Percentiles rank a stretch among this genome's conserved stretches.
These are phyloP conservation scores for Oncorhynchus keta DNA, from an alignment of 2,113 vertebrate genomes.

Conservation along the genomic window DNA sequence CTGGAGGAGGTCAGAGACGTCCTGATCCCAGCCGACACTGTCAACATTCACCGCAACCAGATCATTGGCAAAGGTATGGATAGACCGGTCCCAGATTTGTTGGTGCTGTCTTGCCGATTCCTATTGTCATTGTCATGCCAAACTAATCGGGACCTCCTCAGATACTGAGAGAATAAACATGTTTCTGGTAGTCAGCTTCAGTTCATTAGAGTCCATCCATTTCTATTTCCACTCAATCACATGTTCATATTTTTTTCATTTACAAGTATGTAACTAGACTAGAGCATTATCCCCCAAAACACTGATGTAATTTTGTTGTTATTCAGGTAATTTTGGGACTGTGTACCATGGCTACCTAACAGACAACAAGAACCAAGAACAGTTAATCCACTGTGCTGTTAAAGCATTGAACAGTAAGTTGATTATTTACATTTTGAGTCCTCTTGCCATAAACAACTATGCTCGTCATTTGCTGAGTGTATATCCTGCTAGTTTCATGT, in stretches of 20 bases:
- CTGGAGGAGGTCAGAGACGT: slow-evolving; percentile 93
- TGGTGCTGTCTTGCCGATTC: not conserved
- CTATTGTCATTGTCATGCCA: not conserved
- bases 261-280: too few relatives aligned
- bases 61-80: slow-evolving; percentile 89
- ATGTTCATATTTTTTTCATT: not conserved
- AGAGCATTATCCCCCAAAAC: too few relatives aligned
- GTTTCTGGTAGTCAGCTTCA: not conserved
- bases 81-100: not conserved
- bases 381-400: slow-evolving; percentile 83
- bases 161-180: not conserved
- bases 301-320: slow-evolving; percentile 7
- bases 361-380: slow-evolving; percentile 75
- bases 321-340: slow-evolving; percentile 90
- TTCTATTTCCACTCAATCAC: not conserved
- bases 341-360: slow-evolving; percentile 91
- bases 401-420: slow-evolving; percentile 91
- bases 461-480: too few relatives aligned
- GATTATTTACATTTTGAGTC: not conserved
- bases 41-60: slow-evolving; percentile 77
- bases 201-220: not conserved
- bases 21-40: slow-evolving; percentile 82
- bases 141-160: not conserved
- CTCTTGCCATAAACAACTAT: not conserved
- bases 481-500: too few relatives aligned